Conservation (phyloP, 2,888 invertebrate species). For the Antheraea yamamai region DNA sequence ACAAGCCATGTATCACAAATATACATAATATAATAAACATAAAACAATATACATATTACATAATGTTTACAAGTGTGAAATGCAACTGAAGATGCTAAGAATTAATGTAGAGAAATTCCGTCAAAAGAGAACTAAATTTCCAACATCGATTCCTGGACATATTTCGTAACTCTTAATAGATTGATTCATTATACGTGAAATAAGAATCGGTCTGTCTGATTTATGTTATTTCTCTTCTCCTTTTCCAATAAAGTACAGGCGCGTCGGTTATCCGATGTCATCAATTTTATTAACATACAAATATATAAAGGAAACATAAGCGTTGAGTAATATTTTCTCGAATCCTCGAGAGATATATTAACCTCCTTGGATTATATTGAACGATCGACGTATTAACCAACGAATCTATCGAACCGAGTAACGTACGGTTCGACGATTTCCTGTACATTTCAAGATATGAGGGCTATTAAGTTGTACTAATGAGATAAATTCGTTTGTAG, state of each 20-base stretch:
- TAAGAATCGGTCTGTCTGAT: constrained; percentile 10
- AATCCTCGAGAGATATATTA: not conserved
- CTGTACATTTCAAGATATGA: not conserved
- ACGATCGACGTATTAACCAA: not conserved
- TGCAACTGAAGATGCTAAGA: not conserved
- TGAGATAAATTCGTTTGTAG: not conserved
- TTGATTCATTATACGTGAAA: constrained; percentile 10
- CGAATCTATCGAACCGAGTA: not conserved
- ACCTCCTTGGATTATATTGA: not conserved
- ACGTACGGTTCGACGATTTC: not conserved
- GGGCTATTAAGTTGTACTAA: not conserved
- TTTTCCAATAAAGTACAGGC: constrained; percentile 21
- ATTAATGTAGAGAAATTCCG: not conserved
- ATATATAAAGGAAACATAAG: constrained; percentile 11
- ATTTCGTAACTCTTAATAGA: not conserved
- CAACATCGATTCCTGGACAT: not conserved
- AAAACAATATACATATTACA: too few species aligned
- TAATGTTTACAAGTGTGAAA: not conserved
- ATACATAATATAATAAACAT: too few species aligned
- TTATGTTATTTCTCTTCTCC: constrained; percentile 6
- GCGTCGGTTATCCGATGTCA: constrained; percentile 4
- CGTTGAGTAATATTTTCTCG: not conserved
- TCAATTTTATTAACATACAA: constrained; percentile 11
- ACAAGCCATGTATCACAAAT: too few species aligned
- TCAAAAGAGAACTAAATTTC: not conserved